A percentile compares a stretch with the other conserved stretches of the same genome.
phyloP scores from a whole-genome alignment of 1,140 invertebrate species.

The Lordiphosa collinella region DNA sequence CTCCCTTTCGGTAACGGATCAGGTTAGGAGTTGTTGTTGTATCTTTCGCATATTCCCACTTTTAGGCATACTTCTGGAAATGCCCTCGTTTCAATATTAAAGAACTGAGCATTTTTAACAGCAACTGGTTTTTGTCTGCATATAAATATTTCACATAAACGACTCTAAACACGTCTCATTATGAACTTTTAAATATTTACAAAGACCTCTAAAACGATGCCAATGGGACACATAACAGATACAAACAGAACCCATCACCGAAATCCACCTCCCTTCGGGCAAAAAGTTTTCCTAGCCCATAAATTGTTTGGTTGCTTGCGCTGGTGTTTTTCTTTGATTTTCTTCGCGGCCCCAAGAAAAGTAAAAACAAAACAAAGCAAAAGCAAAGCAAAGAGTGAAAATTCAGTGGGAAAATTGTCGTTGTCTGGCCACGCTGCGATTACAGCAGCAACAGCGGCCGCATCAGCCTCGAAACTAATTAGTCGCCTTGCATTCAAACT shows the following conservation, averaged over 20 bases:
- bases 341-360: constrained; percentile 26
- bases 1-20: no score
- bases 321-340: constrained; percentile 56
- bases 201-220: constrained; percentile 39
- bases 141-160: constrained; percentile 53
- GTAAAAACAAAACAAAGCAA: constrained; percentile 32
- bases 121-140: constrained; percentile 27
- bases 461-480: constrained; percentile 66
- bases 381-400: constrained; percentile 54
- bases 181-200: constrained; percentile 65
- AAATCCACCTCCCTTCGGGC: neutral
- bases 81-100: neutral
- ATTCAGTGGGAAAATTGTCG: constrained; percentile 73
- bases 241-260: constrained; percentile 7
- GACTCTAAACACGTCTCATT: constrained; percentile 46
- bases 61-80: neutral
- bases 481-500: constrained; percentile 64
- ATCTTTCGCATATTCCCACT: no score
- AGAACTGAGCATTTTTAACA: constrained; percentile 3
- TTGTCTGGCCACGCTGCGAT: constrained; percentile 54
- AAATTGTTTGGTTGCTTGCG: constrained; percentile 62
- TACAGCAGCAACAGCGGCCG: constrained; percentile 43
- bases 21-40: no score
- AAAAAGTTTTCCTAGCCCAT: constrained; percentile 53
- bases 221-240: constrained; percentile 62